Percentiles rank a stretch among this genome's conserved stretches.
These are phyloP conservation scores for Clarias gariepinus DNA, from an alignment of 2,113 vertebrate species.

Conservation along the genomic window DNA sequence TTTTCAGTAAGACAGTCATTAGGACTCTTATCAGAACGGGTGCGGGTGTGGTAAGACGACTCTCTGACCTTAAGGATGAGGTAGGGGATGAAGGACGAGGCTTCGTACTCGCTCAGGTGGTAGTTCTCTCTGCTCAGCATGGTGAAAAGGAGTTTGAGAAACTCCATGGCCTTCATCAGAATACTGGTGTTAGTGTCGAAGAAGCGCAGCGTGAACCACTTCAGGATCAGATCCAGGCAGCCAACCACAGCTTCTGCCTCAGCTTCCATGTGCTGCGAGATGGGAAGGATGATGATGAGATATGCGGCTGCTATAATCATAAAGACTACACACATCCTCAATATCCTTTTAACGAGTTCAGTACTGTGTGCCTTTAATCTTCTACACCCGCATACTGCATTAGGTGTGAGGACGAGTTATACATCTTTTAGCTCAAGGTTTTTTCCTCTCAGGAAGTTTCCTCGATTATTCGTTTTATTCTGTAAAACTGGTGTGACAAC, in stretches of 20 bases:
- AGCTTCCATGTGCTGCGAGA: slow-evolving; percentile 84
- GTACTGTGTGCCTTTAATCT: background rate
- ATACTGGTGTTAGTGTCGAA: slow-evolving; percentile 98
- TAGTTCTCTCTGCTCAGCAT: slow-evolving; percentile 88
- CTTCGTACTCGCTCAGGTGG: slow-evolving; percentile 93
- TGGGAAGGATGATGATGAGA: background rate
- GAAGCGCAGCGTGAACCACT: slow-evolving; percentile 96
- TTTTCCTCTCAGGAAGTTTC: background rate
- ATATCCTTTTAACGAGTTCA: background rate
- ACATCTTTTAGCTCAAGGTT: background rate
- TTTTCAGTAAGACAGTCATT: too few species aligned
- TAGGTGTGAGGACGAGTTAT: background rate
- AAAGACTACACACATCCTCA: background rate
- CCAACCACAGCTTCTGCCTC: slow-evolving; percentile 91
- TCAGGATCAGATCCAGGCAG: slow-evolving; percentile 93
- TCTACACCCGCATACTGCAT: background rate
- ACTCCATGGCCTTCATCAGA: slow-evolving; percentile 94
- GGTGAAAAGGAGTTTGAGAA: slow-evolving; percentile 89
- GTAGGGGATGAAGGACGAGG: slow-evolving; percentile 93
- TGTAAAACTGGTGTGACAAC: background rate
- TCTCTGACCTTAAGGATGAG: slow-evolving; percentile 89
- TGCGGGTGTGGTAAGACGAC: background rate
- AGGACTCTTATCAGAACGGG: background rate
- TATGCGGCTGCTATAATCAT: background rate
- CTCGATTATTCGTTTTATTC: background rate